These are phyloP conservation scores for Anolis carolinensis DNA, from an alignment of 2,113 vertebrate genomes.

Conservation along the genomic window DNA sequence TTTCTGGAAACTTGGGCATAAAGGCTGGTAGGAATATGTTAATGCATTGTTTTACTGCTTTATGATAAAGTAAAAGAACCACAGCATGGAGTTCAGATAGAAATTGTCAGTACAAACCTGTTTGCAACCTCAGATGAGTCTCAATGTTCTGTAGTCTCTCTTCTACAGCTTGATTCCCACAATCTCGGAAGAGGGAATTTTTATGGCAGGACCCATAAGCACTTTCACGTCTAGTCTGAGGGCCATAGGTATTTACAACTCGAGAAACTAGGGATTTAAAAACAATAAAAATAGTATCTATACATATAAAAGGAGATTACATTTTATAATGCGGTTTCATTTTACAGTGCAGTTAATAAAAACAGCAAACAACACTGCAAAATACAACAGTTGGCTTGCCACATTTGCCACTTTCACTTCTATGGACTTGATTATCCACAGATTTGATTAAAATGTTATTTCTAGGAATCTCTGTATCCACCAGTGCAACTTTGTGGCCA, in stretches of 20 bases:
- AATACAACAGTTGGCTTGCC: too few relatives aligned
- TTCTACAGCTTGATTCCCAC: conserved; percentile 91
- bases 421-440: too few relatives aligned
- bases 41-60: neutral
- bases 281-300: conserved; percentile 43
- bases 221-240: conserved; percentile 86
- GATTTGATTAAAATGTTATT: too few relatives aligned
- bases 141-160: conserved; percentile 95
- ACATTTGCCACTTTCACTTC: too few relatives aligned
- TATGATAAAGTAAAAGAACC: neutral
- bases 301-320: neutral
- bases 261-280: conserved; percentile 83
- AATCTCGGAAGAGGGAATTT: conserved; percentile 72
- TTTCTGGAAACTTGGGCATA: neutral
- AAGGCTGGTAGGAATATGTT: neutral
- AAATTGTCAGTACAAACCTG: conserved; percentile 76
- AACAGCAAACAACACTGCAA: too few relatives aligned
- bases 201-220: conserved; percentile 76
- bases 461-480: too few relatives aligned
- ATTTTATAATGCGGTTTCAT: neutral
- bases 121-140: conserved; percentile 87
- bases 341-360: neutral
- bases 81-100: neutral
- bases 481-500: too few relatives aligned
- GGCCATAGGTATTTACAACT: conserved; percentile 94